Evolutionary conservation across 1,140 invertebrate genomes (phyloP).

Genomic region (Triops longicaudatus): DNA sequence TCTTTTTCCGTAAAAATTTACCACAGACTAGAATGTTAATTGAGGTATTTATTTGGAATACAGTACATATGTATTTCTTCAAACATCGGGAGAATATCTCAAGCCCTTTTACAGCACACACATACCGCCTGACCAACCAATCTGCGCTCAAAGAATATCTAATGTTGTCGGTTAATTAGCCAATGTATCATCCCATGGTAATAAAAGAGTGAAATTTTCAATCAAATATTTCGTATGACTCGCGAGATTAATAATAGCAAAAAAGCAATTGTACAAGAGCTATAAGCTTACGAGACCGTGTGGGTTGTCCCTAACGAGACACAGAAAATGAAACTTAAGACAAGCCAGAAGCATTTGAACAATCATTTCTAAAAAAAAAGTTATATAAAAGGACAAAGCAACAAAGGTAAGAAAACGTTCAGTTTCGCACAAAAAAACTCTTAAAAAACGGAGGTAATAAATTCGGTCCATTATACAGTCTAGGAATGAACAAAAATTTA

Average conservation of each 20-base stretch:
- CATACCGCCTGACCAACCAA: neutral
- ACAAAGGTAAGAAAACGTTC: too few relatives aligned
- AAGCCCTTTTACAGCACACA: conserved; percentile 6
- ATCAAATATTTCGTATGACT: conserved; percentile 6
- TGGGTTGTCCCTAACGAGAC: neutral
- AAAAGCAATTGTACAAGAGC: neutral
- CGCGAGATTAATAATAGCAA: neutral
- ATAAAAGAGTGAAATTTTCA: neutral
- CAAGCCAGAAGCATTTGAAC: neutral
- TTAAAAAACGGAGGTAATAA: conserved; percentile 9
- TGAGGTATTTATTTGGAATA: conserved; percentile 6
- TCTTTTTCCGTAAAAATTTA: too few relatives aligned
- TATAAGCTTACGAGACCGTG: conserved; percentile 12
- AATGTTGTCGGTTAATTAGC: conserved; percentile 13
- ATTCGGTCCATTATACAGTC: neutral
- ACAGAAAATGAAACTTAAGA: neutral
- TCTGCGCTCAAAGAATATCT: neutral
- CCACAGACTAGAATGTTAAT: too few relatives aligned
- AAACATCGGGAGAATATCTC: conserved; percentile 7
- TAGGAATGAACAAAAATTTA: conserved; percentile 6
- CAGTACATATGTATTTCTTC: neutral
- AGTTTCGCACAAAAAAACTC: neutral
- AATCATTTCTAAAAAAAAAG: too few relatives aligned
- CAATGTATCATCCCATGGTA: neutral
- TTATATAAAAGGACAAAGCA: too few relatives aligned